Evolutionary conservation across 1,140 invertebrate species (phyloP).

Genomic region (Zaprionus lachaisei): DNA sequence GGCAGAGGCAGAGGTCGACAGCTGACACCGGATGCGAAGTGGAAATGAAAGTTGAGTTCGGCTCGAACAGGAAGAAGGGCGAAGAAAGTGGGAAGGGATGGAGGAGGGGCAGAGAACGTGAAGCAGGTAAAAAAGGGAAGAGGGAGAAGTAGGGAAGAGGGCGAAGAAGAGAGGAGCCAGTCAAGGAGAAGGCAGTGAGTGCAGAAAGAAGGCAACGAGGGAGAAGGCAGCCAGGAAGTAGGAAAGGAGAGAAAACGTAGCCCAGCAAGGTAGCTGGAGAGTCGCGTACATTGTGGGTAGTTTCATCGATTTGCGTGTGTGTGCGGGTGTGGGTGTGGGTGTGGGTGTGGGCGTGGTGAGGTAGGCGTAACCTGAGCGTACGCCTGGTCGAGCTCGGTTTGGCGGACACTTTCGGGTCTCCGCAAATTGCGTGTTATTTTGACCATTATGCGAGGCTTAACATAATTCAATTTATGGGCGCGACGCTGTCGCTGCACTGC

Average conservation of each 20-base stretch:
- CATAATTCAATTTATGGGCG: constrained; percentile 79
- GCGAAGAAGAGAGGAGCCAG: neutral
- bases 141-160: neutral
- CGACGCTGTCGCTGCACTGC: constrained; percentile 40
- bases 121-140: neutral
- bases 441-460: constrained; percentile 77
- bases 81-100: neutral
- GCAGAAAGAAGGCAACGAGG: neutral
- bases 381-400: neutral
- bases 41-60: constrained; percentile 20
- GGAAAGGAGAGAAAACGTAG: neutral
- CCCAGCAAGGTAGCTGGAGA: neutral
- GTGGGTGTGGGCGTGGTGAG: neutral
- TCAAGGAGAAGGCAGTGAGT: neutral
- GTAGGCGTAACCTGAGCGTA: neutral
- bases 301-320: constrained; percentile 41
- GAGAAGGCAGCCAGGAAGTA: neutral
- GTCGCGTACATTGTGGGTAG: neutral
- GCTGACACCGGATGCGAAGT: constrained; percentile 21
- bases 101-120: too few relatives aligned
- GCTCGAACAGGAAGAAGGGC: neutral
- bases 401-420: constrained; percentile 43
- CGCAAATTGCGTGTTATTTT: constrained; percentile 78
- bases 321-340: neutral
- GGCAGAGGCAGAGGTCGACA: neutral